Base-by-base conservation (phyloP, 2,113 vertebrate genomes). In the Hippocampus barbouri region DNA sequence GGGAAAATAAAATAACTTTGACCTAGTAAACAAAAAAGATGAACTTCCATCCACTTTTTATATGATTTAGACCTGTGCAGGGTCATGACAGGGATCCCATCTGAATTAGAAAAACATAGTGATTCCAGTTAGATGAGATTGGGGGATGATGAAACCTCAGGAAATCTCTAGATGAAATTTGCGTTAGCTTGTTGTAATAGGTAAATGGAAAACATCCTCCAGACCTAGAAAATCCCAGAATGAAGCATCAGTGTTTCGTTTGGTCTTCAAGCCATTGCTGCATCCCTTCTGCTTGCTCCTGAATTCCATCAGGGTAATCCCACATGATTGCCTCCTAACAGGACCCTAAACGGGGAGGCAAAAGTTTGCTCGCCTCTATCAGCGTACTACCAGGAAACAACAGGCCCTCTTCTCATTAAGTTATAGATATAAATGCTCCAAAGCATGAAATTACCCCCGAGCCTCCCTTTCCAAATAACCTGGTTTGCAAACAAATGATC, bases 361-460 rank as follows among this genome's bases (percentile, higher is more conserved):
- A 90, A 91, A 90, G 88, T 91, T 88, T 85, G 84, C 87, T 84
- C 85, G 86, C 87, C 87, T 85, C 80, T 86, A 87, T 88, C 80
- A 86, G 86, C 87, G 87, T 88, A 86, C 91, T 91, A 91, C 77
- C 85, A 91, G 87, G 90, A 92, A 92, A 93, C 91, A 93, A 92
- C 91, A 90, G 93, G 93, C 92, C 93, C 94, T 95, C 95, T 96
- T 93, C 94, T 97, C 95, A 97, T 97, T 97, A 98, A 95, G 87
- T 91, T 91, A 90, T 94, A 96, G 93, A 94, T 95, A 97, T 94
- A 96, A 96, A 96, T 94, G 93, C 96, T 93, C 91, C 91, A 96
- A 96, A 96, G 94, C 96, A 97, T 98, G 96, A 98, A 98, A 97
- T 98, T 96, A 97, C 95, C 94, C 95, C 93, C 91, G 95, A 96